Evolutionary conservation across 2,113 vertebrate genomes (phyloP).

Genomic region (Leptodactylus fuscus): DNA sequence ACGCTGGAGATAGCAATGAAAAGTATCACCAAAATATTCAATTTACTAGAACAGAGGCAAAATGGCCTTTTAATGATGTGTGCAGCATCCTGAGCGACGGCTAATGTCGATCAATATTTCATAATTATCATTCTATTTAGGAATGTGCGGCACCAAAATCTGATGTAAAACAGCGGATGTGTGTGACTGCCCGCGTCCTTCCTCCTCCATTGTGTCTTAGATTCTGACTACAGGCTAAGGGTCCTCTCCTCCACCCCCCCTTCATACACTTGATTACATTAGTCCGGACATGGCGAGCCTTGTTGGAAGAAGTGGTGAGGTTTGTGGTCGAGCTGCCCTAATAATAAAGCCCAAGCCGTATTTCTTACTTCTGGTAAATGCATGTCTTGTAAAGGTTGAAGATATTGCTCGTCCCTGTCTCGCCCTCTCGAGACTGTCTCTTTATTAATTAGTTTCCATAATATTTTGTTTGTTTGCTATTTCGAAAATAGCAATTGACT

Average conservation of each 20-base stretch:
- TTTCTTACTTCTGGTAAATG: conserved; percentile 50
- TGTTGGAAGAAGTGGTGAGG: background rate
- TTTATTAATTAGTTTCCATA: conserved; percentile 48
- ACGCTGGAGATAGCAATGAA: conserved; percentile 64
- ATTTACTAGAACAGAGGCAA: conserved; percentile 65
- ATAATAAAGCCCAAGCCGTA: conserved; percentile 22
- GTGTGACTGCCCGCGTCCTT: background rate
- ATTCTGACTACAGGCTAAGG: background rate
- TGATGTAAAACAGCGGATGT: conserved; percentile 47
- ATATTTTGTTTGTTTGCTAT: conserved; percentile 25
- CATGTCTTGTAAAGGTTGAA: conserved; percentile 31
- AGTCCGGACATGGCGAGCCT: conserved; percentile 7
- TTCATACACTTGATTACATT: conserved; percentile 10
- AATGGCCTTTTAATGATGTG: conserved; percentile 52
- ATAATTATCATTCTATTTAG: conserved; percentile 56
- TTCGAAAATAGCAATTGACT: conserved; percentile 44
- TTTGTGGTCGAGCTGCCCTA: background rate
- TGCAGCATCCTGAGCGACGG: conserved; percentile 51
- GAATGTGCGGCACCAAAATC: conserved; percentile 19
- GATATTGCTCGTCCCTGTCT: background rate
- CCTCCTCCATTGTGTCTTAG: conserved; percentile 1
- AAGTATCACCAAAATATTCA: conserved; percentile 62
- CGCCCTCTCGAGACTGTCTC: conserved; percentile 3
- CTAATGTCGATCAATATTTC: conserved; percentile 52
- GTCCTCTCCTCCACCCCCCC: no score